phyloP scores from a whole-genome alignment of 2,113 vertebrate genomes.

The Nyctibius bracteatus region DNA sequence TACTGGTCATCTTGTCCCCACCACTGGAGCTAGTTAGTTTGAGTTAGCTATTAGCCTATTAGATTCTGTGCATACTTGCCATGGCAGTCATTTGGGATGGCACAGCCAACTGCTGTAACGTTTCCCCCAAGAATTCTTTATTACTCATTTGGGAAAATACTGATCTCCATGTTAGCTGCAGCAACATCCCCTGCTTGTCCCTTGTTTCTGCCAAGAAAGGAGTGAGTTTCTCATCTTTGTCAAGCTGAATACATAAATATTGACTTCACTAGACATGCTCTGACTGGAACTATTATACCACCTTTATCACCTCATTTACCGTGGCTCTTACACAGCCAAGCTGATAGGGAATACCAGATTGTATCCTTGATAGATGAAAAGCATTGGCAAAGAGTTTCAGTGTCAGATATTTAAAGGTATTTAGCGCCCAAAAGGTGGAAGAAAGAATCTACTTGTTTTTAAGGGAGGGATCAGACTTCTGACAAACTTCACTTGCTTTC shows the following conservation, averaged over 20 bases:
- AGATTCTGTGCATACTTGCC: neutral
- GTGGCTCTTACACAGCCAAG: neutral
- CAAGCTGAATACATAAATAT: neutral
- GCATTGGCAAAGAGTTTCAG: neutral
- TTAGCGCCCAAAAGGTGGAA: neutral
- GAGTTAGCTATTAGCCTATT: neutral
- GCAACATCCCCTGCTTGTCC: neutral
- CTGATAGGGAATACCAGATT: neutral
- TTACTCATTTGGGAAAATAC: neutral
- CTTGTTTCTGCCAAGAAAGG: constrained; percentile 2
- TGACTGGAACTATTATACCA: neutral
- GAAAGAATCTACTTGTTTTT: neutral
- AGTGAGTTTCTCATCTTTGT: neutral
- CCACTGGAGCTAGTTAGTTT: neutral
- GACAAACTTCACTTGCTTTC: neutral
- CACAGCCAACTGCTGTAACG: constrained; percentile 15
- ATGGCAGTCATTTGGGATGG: constrained; percentile 13
- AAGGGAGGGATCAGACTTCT: neutral
- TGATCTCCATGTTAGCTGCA: neutral
- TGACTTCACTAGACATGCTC: neutral
- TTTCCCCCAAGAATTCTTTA: constrained; percentile 21
- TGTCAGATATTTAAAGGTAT: neutral
- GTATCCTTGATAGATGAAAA: neutral
- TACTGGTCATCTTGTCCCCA: neutral
- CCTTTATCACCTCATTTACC: neutral